Evolutionary conservation across 1,140 invertebrate genomes (phyloP), one percentile per base, ranked within the genome.

Genomic region (Bombus turneri): DNA sequence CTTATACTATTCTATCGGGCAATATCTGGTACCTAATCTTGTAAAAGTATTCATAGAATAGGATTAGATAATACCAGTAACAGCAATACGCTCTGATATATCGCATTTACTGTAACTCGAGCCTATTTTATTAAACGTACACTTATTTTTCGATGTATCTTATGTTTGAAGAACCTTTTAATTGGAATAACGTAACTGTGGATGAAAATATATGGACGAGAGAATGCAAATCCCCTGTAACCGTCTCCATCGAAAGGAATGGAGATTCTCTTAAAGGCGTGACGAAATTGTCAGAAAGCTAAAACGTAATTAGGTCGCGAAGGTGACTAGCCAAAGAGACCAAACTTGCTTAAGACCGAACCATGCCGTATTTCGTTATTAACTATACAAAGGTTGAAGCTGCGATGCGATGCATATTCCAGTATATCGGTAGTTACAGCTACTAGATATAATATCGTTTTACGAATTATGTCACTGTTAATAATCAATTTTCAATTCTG

Each of bases 281-380:
- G 72, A 37, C 25, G 69, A 74, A 74, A 74, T 74, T 74, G 72
- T 74, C 41, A 74, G 72, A 41, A 74, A 74, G 41, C 31, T 74
- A 47, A 74, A 31, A 31, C 18, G 10, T 74, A 74, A 74, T 74
- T 74, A 28, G 41, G n/a, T 74, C 39, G 3, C 6, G 41, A 47
- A 31, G 41, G 12, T 47, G 72, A 74, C 28, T 74, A 25, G n/a
- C 72, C 41, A 74, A 31, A 73, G 71, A 31, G 72, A 74, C 31
- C 41, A 47, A 74, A 74, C 41, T 74, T 31, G 41, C n/a, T 74
- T 47, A 31, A 31, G 71, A 73, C 10, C n/a, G n/a, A 47, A 47
- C 69, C n/a, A 74, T 47, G 25, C 18, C n/a, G 41, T 47, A 74
- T 74, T 74, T 43, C 39, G 18, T n/a, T 31, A 47, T 74, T 74